Conservation (phyloP, 2,888 invertebrate species). For the Helobdella robusta region DNA sequence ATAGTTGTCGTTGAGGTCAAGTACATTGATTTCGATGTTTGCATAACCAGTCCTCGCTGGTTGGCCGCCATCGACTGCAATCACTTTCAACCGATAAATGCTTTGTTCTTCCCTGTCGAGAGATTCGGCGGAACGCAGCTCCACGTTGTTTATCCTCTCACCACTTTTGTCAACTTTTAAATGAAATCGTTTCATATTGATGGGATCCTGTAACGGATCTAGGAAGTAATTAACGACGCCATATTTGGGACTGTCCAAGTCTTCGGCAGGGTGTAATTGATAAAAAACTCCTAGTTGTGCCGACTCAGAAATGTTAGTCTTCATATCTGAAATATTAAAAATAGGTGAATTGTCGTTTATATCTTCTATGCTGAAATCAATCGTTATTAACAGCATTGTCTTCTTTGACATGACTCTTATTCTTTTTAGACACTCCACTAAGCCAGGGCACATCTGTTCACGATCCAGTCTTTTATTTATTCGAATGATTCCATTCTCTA, state of each 20-base stretch:
- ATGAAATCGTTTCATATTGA: constrained; percentile 13
- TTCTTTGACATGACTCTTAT: not conserved
- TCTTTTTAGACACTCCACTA: constrained; percentile 11
- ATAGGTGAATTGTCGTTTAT: constrained; percentile 16
- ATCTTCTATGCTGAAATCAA: constrained; percentile 20
- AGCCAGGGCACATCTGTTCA: constrained; percentile 13
- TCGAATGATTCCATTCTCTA: constrained; percentile 13
- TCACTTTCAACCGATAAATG: constrained; percentile 2
- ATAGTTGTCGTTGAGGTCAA: constrained; percentile 33
- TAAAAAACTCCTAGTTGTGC: constrained; percentile 9
- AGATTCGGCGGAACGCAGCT: constrained; percentile 8
- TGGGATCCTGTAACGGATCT: constrained; percentile 7
- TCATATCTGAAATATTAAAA: constrained; percentile 16
- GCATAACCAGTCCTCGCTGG: constrained; percentile 14
- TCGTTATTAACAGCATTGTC: not conserved
- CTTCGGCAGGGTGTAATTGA: constrained; percentile 13
- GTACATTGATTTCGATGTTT: constrained; percentile 24
- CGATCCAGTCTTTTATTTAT: constrained; percentile 6
- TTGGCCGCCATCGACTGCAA: constrained; percentile 16
- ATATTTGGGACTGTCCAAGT: constrained; percentile 17
- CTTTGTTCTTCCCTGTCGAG: constrained; percentile 19
- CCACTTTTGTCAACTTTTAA: constrained; percentile 8
- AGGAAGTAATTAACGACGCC: constrained; percentile 16
- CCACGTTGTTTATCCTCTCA: constrained; percentile 14
- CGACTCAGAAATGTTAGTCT: constrained; percentile 23